A percentile compares a stretch with the other conserved stretches of the same genome.
Conservation (phyloP, 2,888 invertebrate species). For the Rhagium mordax region DNA sequence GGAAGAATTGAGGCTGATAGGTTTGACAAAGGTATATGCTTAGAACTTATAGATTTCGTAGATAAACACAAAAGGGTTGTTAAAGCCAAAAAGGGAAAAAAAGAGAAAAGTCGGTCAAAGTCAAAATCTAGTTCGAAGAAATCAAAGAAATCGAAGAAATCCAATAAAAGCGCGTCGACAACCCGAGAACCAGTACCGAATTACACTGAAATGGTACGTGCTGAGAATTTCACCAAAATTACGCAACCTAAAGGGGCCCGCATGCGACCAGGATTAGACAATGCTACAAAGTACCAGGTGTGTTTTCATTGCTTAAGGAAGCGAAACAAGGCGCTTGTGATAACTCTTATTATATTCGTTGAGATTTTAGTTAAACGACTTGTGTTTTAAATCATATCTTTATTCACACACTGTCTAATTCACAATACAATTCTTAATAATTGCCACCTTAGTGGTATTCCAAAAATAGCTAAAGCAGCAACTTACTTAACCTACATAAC, state of each 20-base stretch:
- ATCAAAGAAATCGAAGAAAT: no score
- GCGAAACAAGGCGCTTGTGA: constrained; percentile 52
- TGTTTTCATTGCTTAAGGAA: constrained; percentile 64
- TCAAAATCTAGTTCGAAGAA: neutral
- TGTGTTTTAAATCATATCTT: no score
- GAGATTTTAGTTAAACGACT: no score
- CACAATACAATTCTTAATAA: no score
- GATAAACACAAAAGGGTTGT: constrained; percentile 32
- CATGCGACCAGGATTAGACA: constrained; percentile 44
- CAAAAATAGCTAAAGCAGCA: no score
- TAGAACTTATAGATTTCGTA: constrained; percentile 47
- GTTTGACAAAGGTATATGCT: constrained; percentile 38
- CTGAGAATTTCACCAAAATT: neutral
- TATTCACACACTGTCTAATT: no score
- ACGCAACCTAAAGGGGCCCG: neutral
- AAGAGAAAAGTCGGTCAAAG: constrained; percentile 27
- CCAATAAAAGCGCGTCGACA: no score
- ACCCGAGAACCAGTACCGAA: neutral
- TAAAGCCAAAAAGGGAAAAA: constrained; percentile 35
- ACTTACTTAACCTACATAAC: no score
- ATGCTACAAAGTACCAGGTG: constrained; percentile 58
- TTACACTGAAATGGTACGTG: neutral
- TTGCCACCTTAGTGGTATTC: no score
- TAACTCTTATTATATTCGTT: no score
- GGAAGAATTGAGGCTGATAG: constrained; percentile 44